phyloP scores from a whole-genome alignment of 2,797 vertebrate species.

The Salarias fasciatus region DNA sequence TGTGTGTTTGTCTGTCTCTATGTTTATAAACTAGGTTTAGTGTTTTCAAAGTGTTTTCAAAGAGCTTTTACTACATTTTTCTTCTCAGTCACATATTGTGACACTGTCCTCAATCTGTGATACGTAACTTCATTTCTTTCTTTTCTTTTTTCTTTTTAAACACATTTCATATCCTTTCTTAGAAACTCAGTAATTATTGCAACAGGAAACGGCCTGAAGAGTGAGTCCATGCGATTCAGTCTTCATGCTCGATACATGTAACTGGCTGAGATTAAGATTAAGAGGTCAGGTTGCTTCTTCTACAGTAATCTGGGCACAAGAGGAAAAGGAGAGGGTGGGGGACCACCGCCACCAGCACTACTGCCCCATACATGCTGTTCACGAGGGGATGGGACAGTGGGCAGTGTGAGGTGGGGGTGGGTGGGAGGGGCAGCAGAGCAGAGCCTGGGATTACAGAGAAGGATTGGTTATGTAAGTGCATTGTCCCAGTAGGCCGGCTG shows the following conservation, averaged over 20 bases:
- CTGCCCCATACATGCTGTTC: neutral
- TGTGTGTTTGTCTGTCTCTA: too few relatives aligned
- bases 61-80: too few relatives aligned
- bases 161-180: too few relatives aligned
- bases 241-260: conserved; percentile 35
- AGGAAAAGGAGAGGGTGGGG: too few relatives aligned
- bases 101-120: too few relatives aligned
- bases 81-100: too few relatives aligned
- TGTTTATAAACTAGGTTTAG: too few relatives aligned
- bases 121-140: too few relatives aligned
- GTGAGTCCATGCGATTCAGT: conserved; percentile 22
- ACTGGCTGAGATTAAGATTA: conserved; percentile 66
- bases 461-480: conserved; percentile 81
- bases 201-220: neutral
- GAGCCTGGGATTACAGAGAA: conserved; percentile 66
- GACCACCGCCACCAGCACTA: conserved; percentile 13
- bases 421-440: conserved; percentile 33
- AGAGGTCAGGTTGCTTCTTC: conserved; percentile 57
- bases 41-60: too few relatives aligned
- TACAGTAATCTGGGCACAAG: conserved; percentile 65
- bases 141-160: too few relatives aligned
- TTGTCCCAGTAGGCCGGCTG: conserved; percentile 67
- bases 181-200: neutral
- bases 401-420: neutral
- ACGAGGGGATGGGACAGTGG: neutral